Evolutionary conservation across 2,113 vertebrate genomes (phyloP), one percentile per base, ranked within the genome.

Genomic region (Grammomys dolichurus): DNA sequence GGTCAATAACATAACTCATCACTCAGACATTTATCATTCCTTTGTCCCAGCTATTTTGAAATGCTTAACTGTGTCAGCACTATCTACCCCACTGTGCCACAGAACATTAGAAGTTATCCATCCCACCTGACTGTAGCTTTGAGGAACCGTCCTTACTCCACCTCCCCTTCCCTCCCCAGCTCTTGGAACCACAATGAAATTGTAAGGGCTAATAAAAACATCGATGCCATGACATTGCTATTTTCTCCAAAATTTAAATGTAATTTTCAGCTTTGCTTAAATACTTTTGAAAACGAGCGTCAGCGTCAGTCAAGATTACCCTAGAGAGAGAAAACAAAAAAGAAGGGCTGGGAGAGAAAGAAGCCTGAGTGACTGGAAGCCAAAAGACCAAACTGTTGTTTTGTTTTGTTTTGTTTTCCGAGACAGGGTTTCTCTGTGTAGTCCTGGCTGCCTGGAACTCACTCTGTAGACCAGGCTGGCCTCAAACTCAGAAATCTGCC

Each of bases 241-340:
- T 65, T 60, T 87, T 70, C 3, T 28, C 70, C 70, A 5, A 91
- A 82, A 48, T n/a, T 81, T 87, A 73, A 58, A 73, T 86, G 48
- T n/a, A 43, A 80, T 43, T 89, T 51, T 88, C n/a, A 94, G 33
- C 51, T 94, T 96, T 86, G 75, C 65, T 87, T 31, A 90, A 88
- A 77, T 92, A 69, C 81, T 78, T 92, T 86, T 91, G 43, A 96
- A 97, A 93, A 58, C 56, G 46, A 70, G 22, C 65, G 7, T 40
- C 73, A 70, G 22, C 65, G 7, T 40, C 73, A 67, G 13, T 75
- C 17, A 51, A 85, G 48, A 93, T 60, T 51, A 86, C 46, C 43
- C 87, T 2, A 54, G 54, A 89, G 9, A 81, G 0, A 87, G 69
- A 75, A 82, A 93, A 69, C 43, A 40, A 31, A 84, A 67, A 87